Evolutionary conservation across 2,888 invertebrate species (phyloP), one percentile per base, ranked within the genome.

Genomic region (Allygus modestus): DNA sequence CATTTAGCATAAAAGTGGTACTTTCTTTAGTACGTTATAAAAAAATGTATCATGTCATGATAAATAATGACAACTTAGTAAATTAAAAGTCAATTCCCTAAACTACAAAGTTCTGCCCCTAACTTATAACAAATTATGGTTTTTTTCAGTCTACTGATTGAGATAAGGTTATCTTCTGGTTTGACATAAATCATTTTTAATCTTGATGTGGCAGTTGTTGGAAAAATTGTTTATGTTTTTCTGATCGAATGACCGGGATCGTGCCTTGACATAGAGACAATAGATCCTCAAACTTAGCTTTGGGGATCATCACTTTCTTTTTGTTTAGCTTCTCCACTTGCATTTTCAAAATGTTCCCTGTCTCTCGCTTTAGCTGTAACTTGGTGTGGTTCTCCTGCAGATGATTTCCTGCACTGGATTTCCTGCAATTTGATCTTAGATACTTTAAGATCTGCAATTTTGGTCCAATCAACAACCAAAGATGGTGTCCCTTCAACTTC

Each of bases 141-240:
- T n/a, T n/a, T n/a, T n/a, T n/a, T n/a, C n/a, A n/a, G n/a, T n/a
- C n/a, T n/a, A n/a, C n/a, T n/a, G n/a, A n/a, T n/a, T n/a, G n/a
- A n/a, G n/a, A n/a, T n/a, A n/a, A n/a, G n/a, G n/a, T n/a, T n/a
- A n/a, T n/a, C n/a, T n/a, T n/a, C n/a, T n/a, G n/a, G n/a, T n/a
- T n/a, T n/a, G n/a, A n/a, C n/a, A n/a, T n/a, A n/a, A n/a, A n/a
- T 37, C 37, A 37, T 37, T 54, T 5, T 73, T 33, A 33, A 73
- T 20, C 73, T 73, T 73, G 26, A 73, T 73, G 73, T 73, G 73
- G 73, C 73, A 73, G 73, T 73, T 73, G 73, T 73, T 73, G 33
- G 28, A 23, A 73, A 73, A 73, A 73, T n/a, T 33, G 73, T 33
- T 73, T 73, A 41, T 73, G 73, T 73, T 73, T 33, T 7, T 31